These are phyloP conservation scores for Eupithecia subumbrata DNA, from an alignment of 2,888 invertebrate species.

Conservation along the genomic window DNA sequence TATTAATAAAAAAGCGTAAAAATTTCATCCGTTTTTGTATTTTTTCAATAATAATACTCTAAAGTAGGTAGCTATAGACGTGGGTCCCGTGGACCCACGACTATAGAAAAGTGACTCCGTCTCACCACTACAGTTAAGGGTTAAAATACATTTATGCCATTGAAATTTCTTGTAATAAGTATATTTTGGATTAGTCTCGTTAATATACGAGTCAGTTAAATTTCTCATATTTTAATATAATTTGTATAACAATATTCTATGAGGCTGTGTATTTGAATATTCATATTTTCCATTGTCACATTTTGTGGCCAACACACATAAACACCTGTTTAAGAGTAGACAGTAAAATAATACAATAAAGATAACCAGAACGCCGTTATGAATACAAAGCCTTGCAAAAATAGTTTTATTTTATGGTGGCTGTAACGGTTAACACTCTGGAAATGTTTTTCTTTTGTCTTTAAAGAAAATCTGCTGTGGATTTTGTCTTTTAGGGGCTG, in stretches of 20 bases:
- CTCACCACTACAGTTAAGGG: too few relatives aligned
- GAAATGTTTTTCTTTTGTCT: background rate
- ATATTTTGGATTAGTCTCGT: background rate
- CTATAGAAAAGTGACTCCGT: too few relatives aligned
- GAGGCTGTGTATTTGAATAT: conserved; percentile 21
- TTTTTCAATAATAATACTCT: too few relatives aligned
- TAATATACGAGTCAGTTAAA: background rate
- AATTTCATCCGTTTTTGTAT: too few relatives aligned
- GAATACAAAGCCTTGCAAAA: conserved; percentile 15
- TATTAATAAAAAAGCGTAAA: too few relatives aligned
- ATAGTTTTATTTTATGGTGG: conserved; percentile 15
- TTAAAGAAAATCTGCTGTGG: background rate
- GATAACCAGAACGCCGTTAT: conserved; percentile 18
- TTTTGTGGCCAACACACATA: conserved; percentile 21
- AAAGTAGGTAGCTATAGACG: too few relatives aligned
- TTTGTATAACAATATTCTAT: background rate
- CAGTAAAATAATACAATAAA: conserved; percentile 32
- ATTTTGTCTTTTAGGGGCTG: background rate
- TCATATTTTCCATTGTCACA: conserved; percentile 19
- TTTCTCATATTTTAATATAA: background rate
- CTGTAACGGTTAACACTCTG: background rate
- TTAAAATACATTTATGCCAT: too few relatives aligned
- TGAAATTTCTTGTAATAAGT: too few relatives aligned
- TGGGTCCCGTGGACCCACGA: too few relatives aligned
- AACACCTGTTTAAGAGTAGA: conserved; percentile 27